Conservation (phyloP, 2,888 invertebrate genomes). For the Orthonevra nobilis region DNA sequence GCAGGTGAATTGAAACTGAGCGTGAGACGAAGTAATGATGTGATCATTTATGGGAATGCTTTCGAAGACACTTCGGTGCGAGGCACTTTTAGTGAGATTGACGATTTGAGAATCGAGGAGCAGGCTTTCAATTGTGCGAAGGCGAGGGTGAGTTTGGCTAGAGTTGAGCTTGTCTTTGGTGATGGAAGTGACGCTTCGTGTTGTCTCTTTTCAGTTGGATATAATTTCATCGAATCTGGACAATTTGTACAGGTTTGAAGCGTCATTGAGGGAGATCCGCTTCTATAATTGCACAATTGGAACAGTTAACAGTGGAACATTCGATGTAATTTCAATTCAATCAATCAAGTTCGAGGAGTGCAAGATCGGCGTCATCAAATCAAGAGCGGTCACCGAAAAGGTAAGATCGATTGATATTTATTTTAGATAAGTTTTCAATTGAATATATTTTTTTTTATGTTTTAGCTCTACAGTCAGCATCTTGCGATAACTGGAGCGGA, state of each 20-base stretch:
- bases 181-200: too few species aligned
- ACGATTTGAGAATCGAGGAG: slow-evolving; percentile 74
- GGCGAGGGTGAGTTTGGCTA: slow-evolving; percentile 74
- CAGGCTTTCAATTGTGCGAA: slow-evolving; percentile 76
- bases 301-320: slow-evolving; percentile 75
- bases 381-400: slow-evolving; percentile 77
- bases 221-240: slow-evolving; percentile 75
- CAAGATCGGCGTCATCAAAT: slow-evolving; percentile 76
- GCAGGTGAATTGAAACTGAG: slow-evolving; percentile 76
- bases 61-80: slow-evolving; percentile 76
- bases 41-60: slow-evolving; percentile 75
- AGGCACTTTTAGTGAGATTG: slow-evolving; percentile 75
- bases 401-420: slow-evolving; percentile 68
- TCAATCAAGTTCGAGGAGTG: slow-evolving; percentile 77
- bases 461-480: slow-evolving; percentile 75
- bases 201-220: slow-evolving; percentile 75
- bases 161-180: too few species aligned
- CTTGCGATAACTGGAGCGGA: slow-evolving; percentile 76
- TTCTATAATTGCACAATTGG: slow-evolving; percentile 76
- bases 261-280: slow-evolving; percentile 76
- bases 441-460: too few species aligned
- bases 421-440: slow-evolving; percentile 13
- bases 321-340: slow-evolving; percentile 78
- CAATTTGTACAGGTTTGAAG: slow-evolving; percentile 76
- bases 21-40: slow-evolving; percentile 74